Conservation (phyloP, 2,797 vertebrate genomes). For the Dromococcyx pavoninus region DNA sequence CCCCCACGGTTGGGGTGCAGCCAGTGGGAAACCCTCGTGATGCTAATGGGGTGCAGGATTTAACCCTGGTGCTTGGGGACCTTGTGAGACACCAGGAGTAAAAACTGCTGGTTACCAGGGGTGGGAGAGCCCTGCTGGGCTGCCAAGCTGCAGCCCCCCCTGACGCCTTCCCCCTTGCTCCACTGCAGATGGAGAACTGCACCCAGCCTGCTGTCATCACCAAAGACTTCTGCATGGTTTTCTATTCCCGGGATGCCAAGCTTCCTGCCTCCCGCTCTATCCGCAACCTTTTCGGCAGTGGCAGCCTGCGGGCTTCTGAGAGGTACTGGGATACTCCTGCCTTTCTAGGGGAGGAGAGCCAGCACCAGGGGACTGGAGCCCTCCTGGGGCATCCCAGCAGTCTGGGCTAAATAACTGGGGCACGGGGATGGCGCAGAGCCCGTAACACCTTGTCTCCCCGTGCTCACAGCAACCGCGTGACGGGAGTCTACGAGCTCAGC, state of each 20-base stretch:
- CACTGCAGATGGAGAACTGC: slow-evolving; percentile 91
- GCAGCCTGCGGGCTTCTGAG: slow-evolving; percentile 87
- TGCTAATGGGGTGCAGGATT: not conserved
- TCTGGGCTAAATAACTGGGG: not conserved
- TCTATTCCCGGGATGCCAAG: slow-evolving; percentile 94
- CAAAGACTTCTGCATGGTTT: slow-evolving; percentile 99
- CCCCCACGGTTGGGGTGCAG: not conserved
- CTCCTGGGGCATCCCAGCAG: not conserved
- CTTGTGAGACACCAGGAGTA: not conserved
- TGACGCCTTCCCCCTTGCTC: not conserved
- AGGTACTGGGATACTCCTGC: slow-evolving; percentile 76
- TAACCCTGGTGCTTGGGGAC: not conserved
- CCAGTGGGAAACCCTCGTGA: rapidly evolving
- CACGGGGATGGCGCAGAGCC: not conserved
- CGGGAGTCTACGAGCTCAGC: slow-evolving; percentile 95
- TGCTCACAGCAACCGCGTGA: slow-evolving; percentile 88
- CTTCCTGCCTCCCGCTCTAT: slow-evolving; percentile 92
- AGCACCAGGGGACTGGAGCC: not conserved
- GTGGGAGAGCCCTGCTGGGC: not conserved
- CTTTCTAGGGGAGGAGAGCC: not conserved
- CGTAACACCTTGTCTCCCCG: not conserved
- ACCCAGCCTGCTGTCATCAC: slow-evolving; percentile 92
- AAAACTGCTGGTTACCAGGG: not conserved
- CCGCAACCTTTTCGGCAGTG: slow-evolving; percentile 92
- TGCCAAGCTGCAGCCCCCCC: not conserved